A percentile compares a stretch with the other conserved stretches of the same genome.
These are phyloP conservation scores for Pterocles gutturalis DNA, from an alignment of 2,113 vertebrate genomes.

Conservation along the genomic window DNA sequence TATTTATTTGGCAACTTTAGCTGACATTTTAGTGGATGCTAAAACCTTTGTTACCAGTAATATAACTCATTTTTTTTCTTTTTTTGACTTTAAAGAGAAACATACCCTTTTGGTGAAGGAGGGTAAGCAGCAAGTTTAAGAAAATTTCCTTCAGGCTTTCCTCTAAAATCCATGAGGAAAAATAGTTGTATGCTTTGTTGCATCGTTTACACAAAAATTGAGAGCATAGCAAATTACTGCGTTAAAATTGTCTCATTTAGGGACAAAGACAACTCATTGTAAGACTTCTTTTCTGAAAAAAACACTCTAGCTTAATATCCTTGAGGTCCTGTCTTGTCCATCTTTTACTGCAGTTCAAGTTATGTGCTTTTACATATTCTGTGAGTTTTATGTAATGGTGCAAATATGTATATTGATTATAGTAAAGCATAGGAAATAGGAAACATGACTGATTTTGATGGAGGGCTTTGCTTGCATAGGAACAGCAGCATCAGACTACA, in stretches of 20 bases:
- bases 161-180: conserved; percentile 42
- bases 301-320: neutral
- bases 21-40: conserved; percentile 73
- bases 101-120: conserved; percentile 20
- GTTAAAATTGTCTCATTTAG: conserved; percentile 66
- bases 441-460: neutral
- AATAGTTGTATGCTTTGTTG: conserved; percentile 68
- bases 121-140: conserved; percentile 52
- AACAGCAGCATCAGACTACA: conserved; percentile 5
- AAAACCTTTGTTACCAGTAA: conserved; percentile 70
- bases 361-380: conserved; percentile 5
- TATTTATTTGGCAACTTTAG: conserved; percentile 76
- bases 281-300: neutral
- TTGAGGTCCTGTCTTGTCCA: neutral
- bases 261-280: conserved; percentile 28
- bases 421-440: neutral
- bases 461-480: neutral
- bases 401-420: conserved; percentile 29
- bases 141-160: conserved; percentile 60
- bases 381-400: conserved; percentile 12
- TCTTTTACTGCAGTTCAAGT: conserved; percentile 8
- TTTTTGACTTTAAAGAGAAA: conserved; percentile 25
- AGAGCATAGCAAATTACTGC: conserved; percentile 50
- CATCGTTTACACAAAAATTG: conserved; percentile 56
- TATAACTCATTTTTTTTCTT: neutral